Conservation (phyloP, 2,888 invertebrate genomes). For the Ceriagrion tenellum region DNA sequence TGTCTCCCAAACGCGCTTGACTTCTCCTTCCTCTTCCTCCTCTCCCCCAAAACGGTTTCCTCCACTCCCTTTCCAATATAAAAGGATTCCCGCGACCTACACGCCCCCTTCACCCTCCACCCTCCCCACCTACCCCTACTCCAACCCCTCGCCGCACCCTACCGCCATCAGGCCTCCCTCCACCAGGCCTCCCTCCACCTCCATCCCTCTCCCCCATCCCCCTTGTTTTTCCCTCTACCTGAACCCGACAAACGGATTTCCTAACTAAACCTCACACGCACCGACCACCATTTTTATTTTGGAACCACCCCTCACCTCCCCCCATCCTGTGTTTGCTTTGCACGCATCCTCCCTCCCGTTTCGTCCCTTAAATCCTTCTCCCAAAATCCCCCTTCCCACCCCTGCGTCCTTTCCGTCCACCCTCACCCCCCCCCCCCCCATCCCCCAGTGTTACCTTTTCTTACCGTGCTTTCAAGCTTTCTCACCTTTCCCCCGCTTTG, state of each 20-base stretch:
- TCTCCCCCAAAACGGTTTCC: background rate
- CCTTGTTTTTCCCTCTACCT: background rate
- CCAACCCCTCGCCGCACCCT: background rate
- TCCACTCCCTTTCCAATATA: background rate
- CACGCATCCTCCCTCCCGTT: background rate
- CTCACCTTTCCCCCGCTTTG: background rate
- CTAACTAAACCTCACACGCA: constrained; percentile 50
- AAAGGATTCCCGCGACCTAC: constrained; percentile 15
- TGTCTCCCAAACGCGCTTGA: background rate
- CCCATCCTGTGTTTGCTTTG: background rate
- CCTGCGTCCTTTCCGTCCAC: too few relatives aligned
- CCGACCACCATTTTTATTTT: constrained; percentile 4
- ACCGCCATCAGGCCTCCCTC: background rate
- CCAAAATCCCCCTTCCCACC: too few relatives aligned
- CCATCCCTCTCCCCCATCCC: background rate
- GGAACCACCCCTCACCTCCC: background rate
- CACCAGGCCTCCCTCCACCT: background rate
- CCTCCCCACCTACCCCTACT: background rate
- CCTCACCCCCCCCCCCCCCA: too few relatives aligned
- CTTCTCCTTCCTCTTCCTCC: background rate
- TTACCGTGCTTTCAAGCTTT: background rate
- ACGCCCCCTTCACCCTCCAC: background rate
- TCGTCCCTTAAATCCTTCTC: too few relatives aligned
- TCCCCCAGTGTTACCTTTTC: background rate
- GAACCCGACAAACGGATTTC: constrained; percentile 16